Conservation (phyloP, 2,888 invertebrate species). For the Nomada fucata region DNA sequence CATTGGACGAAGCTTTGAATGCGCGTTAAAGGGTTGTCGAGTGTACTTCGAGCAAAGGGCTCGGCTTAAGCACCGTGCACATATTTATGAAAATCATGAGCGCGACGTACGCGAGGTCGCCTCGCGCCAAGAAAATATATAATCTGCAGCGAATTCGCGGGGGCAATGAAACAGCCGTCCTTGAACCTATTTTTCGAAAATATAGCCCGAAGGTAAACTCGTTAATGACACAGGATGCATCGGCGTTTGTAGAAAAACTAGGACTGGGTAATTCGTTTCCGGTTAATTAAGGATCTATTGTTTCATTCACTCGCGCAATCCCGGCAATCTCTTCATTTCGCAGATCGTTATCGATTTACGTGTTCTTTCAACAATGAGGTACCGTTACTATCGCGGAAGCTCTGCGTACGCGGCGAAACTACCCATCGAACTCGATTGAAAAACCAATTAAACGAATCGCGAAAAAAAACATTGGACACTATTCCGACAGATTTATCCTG, state of each 20-base stretch:
- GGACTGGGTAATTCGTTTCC: constrained; percentile 10
- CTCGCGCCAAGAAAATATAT: too few relatives aligned
- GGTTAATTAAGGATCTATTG: constrained; percentile 23
- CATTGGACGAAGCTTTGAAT: constrained; percentile 8
- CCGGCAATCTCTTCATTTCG: constrained; percentile 24
- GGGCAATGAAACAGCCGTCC: too few relatives aligned
- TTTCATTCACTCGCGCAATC: neutral
- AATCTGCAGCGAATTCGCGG: too few relatives aligned
- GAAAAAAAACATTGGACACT: too few relatives aligned
- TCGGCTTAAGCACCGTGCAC: neutral
- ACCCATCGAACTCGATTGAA: too few relatives aligned
- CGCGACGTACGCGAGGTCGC: neutral
- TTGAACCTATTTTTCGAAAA: neutral
- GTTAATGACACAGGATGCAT: neutral
- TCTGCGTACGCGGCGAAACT: too few relatives aligned
- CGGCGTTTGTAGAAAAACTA: neutral
- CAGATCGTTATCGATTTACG: constrained; percentile 6
- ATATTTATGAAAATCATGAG: neutral
- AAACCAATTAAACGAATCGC: too few relatives aligned
- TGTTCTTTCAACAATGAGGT: neutral
- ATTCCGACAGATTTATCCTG: too few relatives aligned
- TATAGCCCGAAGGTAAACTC: neutral
- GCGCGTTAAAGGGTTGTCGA: neutral
- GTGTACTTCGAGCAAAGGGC: neutral
- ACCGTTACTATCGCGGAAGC: constrained; percentile 15